phyloP scores from a whole-genome alignment of 2,888 invertebrate species.

The Leptinotarsa rubiginosa region DNA sequence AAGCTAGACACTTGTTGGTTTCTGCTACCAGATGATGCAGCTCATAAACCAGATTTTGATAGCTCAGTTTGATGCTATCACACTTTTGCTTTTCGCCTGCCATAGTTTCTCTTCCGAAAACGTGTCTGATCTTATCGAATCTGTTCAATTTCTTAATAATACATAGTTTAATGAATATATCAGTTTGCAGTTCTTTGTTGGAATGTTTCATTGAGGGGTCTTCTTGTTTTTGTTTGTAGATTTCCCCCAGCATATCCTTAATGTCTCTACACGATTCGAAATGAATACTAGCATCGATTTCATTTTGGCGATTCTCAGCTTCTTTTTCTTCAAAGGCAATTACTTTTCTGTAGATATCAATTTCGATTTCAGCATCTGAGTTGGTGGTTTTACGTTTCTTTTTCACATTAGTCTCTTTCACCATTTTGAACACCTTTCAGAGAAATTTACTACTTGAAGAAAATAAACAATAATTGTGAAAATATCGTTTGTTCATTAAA shows the following conservation, averaged over 20 bases:
- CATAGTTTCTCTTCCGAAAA: constrained; percentile 83
- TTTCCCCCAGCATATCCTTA: constrained; percentile 75
- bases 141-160: constrained; percentile 90
- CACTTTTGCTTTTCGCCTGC: constrained; percentile 88
- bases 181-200: constrained; percentile 60
- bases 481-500: too few relatives aligned
- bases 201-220: constrained; percentile 22
- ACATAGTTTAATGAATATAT: constrained; percentile 83
- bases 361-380: constrained; percentile 66
- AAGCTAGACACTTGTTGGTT: constrained; percentile 93
- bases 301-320: constrained; percentile 74
- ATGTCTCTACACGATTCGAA: constrained; percentile 79
- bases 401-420: constrained; percentile 68
- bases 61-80: constrained; percentile 88
- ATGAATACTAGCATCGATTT: constrained; percentile 77
- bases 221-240: constrained; percentile 66
- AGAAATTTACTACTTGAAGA: background rate
- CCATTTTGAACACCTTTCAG: constrained; percentile 54
- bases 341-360: constrained; percentile 76
- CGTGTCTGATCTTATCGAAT: constrained; percentile 88
- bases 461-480: background rate
- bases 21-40: constrained; percentile 93
- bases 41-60: constrained; percentile 95
- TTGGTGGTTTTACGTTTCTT: constrained; percentile 70
- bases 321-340: constrained; percentile 81